A percentile compares a stretch with the other conserved stretches of the same genome.
Conservation (phyloP, 2,797 vertebrate species). For the Dermochelys coriacea region DNA sequence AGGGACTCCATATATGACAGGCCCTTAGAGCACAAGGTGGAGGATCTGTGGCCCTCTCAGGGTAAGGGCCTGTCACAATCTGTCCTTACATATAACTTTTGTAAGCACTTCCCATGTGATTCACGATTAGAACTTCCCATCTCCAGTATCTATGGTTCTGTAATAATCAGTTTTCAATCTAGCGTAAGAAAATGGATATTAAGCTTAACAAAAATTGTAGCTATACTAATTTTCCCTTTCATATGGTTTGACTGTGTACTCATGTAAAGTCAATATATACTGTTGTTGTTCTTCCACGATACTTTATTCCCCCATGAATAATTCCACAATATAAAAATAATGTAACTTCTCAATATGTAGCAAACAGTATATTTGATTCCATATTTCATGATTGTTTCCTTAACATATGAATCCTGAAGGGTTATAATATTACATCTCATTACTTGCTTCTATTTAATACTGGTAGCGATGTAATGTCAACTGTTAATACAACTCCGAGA, state of each 20-base stretch:
- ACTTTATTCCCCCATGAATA: background rate
- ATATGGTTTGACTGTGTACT: accelerated
- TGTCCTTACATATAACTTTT: background rate
- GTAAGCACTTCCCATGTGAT: background rate
- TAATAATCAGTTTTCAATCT: too few species aligned
- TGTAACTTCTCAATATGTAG: background rate
- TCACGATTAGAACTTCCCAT: background rate
- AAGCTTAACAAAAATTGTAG: too few species aligned
- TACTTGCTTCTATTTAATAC: slow-evolving; percentile 22
- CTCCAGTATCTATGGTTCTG: background rate
- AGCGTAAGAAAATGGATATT: too few species aligned
- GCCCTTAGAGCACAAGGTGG: too few species aligned
- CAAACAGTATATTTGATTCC: background rate
- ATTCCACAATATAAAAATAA: background rate
- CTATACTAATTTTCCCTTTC: background rate
- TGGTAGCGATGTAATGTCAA: slow-evolving; percentile 23
- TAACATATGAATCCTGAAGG: slow-evolving; percentile 12
- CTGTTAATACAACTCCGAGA: background rate
- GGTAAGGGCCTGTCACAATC: background rate
- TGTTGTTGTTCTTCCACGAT: background rate
- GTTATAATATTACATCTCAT: slow-evolving; percentile 4
- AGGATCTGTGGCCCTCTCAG: background rate
- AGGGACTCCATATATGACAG: too few species aligned
- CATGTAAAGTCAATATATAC: background rate
- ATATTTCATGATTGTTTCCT: background rate